Percentiles rank a stretch among this genome's conserved stretches.
These are phyloP conservation scores for Cryptus viduatorius DNA, from an alignment of 2,888 invertebrate genomes.

Conservation along the genomic window DNA sequence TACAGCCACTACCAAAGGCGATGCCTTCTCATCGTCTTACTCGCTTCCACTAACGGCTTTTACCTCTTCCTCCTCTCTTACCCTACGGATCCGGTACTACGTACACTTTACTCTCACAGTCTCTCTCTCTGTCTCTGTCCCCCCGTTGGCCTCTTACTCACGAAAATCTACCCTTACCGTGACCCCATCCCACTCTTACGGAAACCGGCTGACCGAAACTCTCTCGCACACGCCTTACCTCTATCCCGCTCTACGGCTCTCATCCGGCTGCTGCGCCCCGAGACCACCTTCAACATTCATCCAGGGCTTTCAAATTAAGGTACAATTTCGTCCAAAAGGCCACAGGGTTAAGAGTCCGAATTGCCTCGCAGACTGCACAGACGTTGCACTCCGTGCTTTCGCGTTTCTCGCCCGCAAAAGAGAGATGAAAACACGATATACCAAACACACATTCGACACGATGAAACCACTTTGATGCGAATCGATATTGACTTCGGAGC, in stretches of 20 bases:
- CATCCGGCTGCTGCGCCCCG: constrained; percentile 51
- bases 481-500: neutral
- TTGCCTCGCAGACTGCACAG: constrained; percentile 59
- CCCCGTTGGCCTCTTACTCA: constrained; percentile 57
- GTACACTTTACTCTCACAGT: neutral
- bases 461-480: constrained; percentile 22
- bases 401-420: constrained; percentile 37
- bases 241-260: constrained; percentile 44
- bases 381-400: constrained; percentile 45
- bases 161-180: constrained; percentile 64
- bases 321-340: constrained; percentile 80
- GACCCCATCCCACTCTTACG: constrained; percentile 54
- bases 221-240: constrained; percentile 73
- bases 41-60: constrained; percentile 34
- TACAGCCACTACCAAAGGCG: constrained; percentile 81
- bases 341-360: constrained; percentile 69
- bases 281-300: constrained; percentile 58
- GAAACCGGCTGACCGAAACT: constrained; percentile 76
- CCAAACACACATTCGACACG: constrained; percentile 28
- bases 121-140: constrained; percentile 11
- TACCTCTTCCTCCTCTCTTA: constrained; percentile 10
- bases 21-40: constrained; percentile 70
- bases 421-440: neutral
- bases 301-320: constrained; percentile 82
- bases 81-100: neutral